Conservation (phyloP, 2,888 invertebrate species). For the Agonopterix heracliana region DNA sequence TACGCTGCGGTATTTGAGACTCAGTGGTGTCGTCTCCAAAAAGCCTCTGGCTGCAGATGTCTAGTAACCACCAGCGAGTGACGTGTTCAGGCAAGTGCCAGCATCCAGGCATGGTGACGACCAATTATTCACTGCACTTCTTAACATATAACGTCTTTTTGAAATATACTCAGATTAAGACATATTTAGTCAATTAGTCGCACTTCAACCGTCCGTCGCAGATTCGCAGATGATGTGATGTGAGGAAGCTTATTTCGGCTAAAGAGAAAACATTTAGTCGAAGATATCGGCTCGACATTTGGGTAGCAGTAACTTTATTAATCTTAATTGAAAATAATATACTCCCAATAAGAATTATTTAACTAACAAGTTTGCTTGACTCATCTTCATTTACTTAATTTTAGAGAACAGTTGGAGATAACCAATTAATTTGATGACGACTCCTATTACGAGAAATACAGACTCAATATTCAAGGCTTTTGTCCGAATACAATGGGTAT, state of each 20-base stretch:
- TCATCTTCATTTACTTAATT: no score
- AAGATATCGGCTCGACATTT: no score
- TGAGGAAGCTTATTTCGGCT: no score
- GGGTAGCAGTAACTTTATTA: no score
- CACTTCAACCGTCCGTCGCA: no score
- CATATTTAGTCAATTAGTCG: not conserved
- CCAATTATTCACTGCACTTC: slow-evolving; percentile 10
- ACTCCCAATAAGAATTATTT: no score
- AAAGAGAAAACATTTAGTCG: no score
- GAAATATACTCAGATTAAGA: slow-evolving; percentile 17
- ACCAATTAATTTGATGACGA: no score
- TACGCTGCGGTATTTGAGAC: slow-evolving; percentile 67
- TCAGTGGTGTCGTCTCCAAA: slow-evolving; percentile 59
- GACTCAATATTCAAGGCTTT: not conserved
- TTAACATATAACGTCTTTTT: not conserved
- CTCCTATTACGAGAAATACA: not conserved
- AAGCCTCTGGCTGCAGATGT: slow-evolving; percentile 75
- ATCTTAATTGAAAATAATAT: no score
- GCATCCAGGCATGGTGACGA: slow-evolving; percentile 59
- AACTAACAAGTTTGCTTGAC: no score
- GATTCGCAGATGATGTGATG: no score
- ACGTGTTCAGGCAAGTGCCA: slow-evolving; percentile 74
- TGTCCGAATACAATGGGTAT: slow-evolving; percentile 7
- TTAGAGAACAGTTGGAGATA: no score
- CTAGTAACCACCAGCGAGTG: slow-evolving; percentile 80